Evolutionary conservation across 2,113 vertebrate species (phyloP).

Genomic region (Rhagologus leucostigma): DNA sequence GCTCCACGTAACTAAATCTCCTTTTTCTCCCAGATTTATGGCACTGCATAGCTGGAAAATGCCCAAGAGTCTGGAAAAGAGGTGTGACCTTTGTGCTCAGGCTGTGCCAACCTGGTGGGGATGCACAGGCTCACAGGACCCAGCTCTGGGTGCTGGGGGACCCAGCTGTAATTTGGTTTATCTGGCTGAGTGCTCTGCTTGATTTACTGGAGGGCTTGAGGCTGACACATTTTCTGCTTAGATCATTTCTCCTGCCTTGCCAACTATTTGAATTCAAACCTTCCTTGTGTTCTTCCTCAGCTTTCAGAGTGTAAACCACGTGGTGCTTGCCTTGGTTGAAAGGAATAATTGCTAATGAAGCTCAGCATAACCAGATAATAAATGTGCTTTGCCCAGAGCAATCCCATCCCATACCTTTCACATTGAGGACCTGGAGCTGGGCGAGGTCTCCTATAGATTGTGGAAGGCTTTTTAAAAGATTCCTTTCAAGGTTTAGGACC

Average conservation of each 20-base stretch:
- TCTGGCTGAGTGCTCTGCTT: background rate
- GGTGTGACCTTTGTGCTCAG: background rate
- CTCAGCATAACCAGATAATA: background rate
- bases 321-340: background rate
- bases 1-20: background rate
- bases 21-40: background rate
- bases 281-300: background rate
- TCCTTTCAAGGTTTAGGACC: slow-evolving; percentile 91
- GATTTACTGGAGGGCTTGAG: background rate
- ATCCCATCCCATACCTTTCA: slow-evolving; percentile 79
- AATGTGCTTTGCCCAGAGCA: background rate
- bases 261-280: background rate
- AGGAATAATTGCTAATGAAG: background rate
- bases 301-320: background rate
- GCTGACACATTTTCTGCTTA: background rate
- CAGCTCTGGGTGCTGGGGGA: background rate
- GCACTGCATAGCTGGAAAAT: background rate
- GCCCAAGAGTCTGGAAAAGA: background rate
- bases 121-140: background rate
- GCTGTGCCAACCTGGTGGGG: background rate
- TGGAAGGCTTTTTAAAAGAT: slow-evolving; percentile 83
- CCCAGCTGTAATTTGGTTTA: background rate
- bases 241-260: background rate
- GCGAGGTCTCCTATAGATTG: slow-evolving; percentile 79
- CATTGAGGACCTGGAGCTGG: slow-evolving; percentile 87